Evolutionary conservation across 2,888 invertebrate genomes (phyloP).

Genomic region (Drosophila lacicola): DNA sequence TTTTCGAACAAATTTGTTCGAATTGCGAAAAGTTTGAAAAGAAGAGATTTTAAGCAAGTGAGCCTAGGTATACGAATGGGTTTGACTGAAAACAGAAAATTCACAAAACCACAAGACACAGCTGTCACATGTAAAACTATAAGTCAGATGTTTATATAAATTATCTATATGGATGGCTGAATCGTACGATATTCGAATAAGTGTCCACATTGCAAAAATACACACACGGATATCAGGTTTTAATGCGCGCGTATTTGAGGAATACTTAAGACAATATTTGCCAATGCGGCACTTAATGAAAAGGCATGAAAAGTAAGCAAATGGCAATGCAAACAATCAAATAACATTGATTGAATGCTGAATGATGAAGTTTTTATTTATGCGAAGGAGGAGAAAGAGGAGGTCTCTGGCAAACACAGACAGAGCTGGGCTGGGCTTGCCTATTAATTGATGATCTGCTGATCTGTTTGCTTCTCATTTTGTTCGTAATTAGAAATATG

Average conservation of each 20-base stretch:
- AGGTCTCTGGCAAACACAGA: no score
- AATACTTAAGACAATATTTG: constrained; percentile 42
- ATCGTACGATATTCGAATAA: constrained; percentile 3
- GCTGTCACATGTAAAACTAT: no score
- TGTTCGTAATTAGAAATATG: constrained; percentile 59
- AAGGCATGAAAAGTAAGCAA: constrained; percentile 32
- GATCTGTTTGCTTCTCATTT: constrained; percentile 15
- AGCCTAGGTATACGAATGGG: no score
- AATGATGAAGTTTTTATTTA: constrained; percentile 1
- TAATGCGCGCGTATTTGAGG: constrained; percentile 27
- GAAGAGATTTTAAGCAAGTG: no score
- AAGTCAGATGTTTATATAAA: no score
- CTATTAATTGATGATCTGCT: constrained; percentile 28
- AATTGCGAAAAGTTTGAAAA: no score
- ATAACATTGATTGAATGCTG: constrained; percentile 29
- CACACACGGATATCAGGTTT: constrained; percentile 34
- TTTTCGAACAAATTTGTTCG: no score
- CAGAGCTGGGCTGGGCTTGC: neutral
- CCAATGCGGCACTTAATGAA: constrained; percentile 17
- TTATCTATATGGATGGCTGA: neutral
- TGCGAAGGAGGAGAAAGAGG: no score
- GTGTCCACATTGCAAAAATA: constrained; percentile 19
- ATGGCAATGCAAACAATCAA: constrained; percentile 38
- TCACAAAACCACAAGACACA: no score
- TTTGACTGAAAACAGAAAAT: no score